Percentiles rank a stretch among this genome's conserved stretches.
Evolutionary conservation across 1,140 invertebrate species (phyloP).

Genomic region (Oryctes rhinoceros): DNA sequence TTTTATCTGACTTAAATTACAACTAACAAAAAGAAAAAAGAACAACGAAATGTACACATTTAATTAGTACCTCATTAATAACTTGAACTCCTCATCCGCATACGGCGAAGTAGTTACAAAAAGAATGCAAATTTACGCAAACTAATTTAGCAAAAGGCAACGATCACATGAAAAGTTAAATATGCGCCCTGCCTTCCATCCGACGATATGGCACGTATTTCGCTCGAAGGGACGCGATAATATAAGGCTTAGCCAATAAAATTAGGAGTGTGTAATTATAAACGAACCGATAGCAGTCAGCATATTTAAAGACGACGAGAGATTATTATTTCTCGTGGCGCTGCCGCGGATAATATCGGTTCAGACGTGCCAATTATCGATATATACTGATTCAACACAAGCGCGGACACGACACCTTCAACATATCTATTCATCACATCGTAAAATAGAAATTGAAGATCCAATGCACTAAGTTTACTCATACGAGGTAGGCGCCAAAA

Average conservation of each 20-base stretch:
- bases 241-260: slow-evolving; percentile 5
- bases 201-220: slow-evolving; percentile 17
- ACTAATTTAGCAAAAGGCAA: slow-evolving; percentile 8
- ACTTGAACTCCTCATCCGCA: not conserved
- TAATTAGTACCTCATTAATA: not conserved
- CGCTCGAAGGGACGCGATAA: slow-evolving; percentile 8
- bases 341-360: not conserved
- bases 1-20: no score
- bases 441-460: not conserved
- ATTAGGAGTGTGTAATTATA: slow-evolving; percentile 19
- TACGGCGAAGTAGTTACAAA: not conserved
- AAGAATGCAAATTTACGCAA: slow-evolving; percentile 11
- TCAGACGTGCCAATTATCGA: not conserved
- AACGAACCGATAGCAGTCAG: slow-evolving; percentile 5
- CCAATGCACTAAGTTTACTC: no score
- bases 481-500: no score
- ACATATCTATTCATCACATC: not conserved
- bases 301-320: slow-evolving; percentile 14
- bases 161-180: slow-evolving; percentile 5
- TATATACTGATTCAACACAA: not conserved
- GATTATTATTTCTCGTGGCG: not conserved
- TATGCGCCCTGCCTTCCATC: not conserved
- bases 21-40: no score
- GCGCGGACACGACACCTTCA: not conserved
- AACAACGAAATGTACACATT: not conserved